Conservation (phyloP, 2,113 vertebrate species). For the Hemiprocne comata region DNA sequence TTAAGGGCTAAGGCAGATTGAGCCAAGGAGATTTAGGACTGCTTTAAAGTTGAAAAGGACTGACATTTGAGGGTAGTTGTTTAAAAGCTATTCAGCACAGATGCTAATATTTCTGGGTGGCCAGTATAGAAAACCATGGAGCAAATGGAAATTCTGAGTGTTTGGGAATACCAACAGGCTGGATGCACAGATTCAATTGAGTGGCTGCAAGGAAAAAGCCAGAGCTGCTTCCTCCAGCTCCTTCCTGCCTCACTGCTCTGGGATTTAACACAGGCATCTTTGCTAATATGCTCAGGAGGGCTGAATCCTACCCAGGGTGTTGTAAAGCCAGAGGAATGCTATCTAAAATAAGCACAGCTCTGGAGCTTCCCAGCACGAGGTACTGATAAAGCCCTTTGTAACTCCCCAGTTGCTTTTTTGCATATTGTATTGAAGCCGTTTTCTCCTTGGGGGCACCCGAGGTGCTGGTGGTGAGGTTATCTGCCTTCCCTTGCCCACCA, state of each 20-base stretch:
- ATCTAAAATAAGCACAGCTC: neutral
- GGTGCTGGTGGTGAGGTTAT: neutral
- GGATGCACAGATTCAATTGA: conserved; percentile 64
- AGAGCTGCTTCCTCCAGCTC: conserved; percentile 12
- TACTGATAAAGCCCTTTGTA: neutral
- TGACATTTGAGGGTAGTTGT: conserved; percentile 56
- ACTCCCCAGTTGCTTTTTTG: neutral
- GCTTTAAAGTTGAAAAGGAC: conserved; percentile 46
- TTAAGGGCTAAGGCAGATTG: neutral
- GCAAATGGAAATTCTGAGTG: conserved; percentile 66
- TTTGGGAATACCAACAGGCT: conserved; percentile 56
- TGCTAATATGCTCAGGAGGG: neutral
- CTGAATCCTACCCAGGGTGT: neutral
- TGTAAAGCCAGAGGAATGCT: neutral
- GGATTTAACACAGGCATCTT: neutral
- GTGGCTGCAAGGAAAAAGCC: conserved; percentile 11
- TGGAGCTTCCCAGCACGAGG: neutral
- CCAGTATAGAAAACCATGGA: conserved; percentile 60
- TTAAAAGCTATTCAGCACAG: conserved; percentile 74
- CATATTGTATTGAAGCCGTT: neutral
- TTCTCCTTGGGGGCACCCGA: accelerated
- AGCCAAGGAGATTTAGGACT: conserved; percentile 23
- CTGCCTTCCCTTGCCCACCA: neutral
- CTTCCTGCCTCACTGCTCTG: neutral
- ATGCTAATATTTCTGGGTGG: conserved; percentile 68